Base-by-base conservation (phyloP, 2,113 vertebrate species). In the Phalacrocorax carbo region DNA sequence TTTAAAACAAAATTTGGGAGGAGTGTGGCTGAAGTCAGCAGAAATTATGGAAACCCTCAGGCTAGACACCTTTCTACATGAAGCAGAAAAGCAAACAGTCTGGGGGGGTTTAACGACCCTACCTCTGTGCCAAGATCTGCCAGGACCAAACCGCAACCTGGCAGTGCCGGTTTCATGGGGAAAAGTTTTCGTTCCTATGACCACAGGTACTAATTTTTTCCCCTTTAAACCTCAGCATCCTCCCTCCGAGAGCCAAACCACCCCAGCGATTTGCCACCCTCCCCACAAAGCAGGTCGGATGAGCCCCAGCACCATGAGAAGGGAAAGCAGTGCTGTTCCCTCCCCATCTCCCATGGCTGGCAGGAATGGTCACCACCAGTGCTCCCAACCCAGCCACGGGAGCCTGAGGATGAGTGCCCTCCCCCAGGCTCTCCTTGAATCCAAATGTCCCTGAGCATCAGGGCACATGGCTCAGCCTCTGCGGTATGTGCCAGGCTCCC, bases 391-490 rank as follows among this genome's bases (percentile, higher is more conserved):
- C 32, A 58, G 15, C n/a, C 1, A 1, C 1, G 1, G 25, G 20
- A 88, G 10, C 40, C 46, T 36, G 14, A 29, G 61, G 46, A 57
- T 14, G 23, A 7, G 5, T 9, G n/a, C 2, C 34, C 21, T 44
- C 13, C 22, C 19, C 36, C 10, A 16, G 38, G 23, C 8, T 57
- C 54, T 60, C 44, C 72, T 15, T 40, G 66, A 79, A 61, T 34
- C 34, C 79, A 40, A n/a, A 27, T 0, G 0, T 36, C 60, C 32
- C 62, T 17, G 76, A 83, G 48, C 70, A 44, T 32, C 71, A 60
- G 17, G 20, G 30, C 30, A 52, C 1, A 0, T 1, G 1, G 0
- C 4, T 12, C 54, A 57, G 79, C 65, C 86, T 22, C 4, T 6
- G 1, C 3, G 65, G 8, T 2, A 13, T 0, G 3, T 30, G n/a